Percentiles rank a stretch among this genome's conserved stretches.
phyloP scores from a whole-genome alignment of 2,113 vertebrate species.

The Corydoras maculifer region DNA sequence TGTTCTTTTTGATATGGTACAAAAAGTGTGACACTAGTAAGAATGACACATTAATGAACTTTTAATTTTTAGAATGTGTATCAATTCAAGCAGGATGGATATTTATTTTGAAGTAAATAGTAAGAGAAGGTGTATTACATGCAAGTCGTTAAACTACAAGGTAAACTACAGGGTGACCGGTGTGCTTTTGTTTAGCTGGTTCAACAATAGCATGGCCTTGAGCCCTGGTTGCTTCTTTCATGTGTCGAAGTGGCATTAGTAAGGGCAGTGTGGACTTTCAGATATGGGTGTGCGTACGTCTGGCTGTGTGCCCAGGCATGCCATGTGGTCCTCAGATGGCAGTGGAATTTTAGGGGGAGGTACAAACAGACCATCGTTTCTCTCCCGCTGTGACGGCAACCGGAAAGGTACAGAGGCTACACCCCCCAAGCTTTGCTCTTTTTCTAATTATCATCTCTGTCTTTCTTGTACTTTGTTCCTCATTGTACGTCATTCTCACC shows the following conservation, averaged over 20 bases:
- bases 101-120: no score
- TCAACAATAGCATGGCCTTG: background rate
- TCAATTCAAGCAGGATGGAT: no score
- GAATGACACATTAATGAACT: no score
- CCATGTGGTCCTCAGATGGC: conserved; percentile 80
- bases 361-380: conserved; percentile 50
- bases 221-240: conserved; percentile 15
- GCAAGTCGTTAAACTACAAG: no score
- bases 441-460: conserved; percentile 6
- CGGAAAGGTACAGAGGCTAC: conserved; percentile 33
- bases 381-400: conserved; percentile 34
- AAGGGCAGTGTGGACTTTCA: conserved; percentile 62
- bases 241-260: conserved; percentile 51
- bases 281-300: conserved; percentile 41
- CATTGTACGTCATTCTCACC: background rate
- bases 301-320: conserved; percentile 76
- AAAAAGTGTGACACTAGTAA: no score
- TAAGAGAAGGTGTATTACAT: no score
- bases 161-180: background rate
- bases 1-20: no score
- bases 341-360: conserved; percentile 73
- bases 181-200: background rate
- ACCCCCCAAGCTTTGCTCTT: conserved; percentile 9
- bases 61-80: no score
- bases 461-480: conserved; percentile 8